Conservation (phyloP, 1,140 invertebrate genomes). For the Cherax destructor region DNA sequence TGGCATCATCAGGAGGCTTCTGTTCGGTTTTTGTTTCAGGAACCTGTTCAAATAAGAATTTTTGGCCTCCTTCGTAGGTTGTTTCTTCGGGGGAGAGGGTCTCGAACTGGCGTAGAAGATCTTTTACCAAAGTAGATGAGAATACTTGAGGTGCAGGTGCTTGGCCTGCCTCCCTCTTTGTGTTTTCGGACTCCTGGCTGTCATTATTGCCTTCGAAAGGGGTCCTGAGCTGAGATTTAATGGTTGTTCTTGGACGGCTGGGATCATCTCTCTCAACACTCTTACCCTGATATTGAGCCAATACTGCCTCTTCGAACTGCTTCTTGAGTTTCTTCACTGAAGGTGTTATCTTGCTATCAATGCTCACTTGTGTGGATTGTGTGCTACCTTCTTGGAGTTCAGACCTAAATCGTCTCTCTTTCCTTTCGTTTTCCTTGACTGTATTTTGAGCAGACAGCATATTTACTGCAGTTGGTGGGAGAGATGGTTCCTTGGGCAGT, state of each 20-base stretch:
- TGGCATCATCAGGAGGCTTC: not conserved
- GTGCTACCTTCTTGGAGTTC: not conserved
- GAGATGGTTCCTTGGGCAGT: not conserved
- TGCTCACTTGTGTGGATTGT: not conserved
- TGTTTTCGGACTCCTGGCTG: not conserved
- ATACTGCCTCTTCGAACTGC: slow-evolving; percentile 40
- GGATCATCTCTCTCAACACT: slow-evolving; percentile 1
- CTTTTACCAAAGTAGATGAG: slow-evolving; percentile 4
- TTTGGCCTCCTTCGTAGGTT: not conserved
- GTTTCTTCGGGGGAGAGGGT: not conserved
- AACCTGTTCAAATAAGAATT: not conserved
- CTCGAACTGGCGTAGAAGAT: slow-evolving; percentile 31
- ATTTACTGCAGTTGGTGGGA: not conserved
- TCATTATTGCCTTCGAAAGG: not conserved
- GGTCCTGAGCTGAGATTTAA: not conserved
- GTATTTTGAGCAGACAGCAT: not conserved
- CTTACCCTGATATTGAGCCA: slow-evolving; percentile 27
- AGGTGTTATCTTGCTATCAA: not conserved
- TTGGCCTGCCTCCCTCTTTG: not conserved
- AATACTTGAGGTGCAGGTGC: not conserved
- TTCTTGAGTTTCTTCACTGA: slow-evolving; percentile 38
- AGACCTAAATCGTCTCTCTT: not conserved
- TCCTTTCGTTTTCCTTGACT: not conserved
- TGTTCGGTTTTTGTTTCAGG: not conserved
- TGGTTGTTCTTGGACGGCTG: not conserved